Base-by-base conservation (phyloP, 2,888 invertebrate genomes). In the Megalurothrips usitatus region DNA sequence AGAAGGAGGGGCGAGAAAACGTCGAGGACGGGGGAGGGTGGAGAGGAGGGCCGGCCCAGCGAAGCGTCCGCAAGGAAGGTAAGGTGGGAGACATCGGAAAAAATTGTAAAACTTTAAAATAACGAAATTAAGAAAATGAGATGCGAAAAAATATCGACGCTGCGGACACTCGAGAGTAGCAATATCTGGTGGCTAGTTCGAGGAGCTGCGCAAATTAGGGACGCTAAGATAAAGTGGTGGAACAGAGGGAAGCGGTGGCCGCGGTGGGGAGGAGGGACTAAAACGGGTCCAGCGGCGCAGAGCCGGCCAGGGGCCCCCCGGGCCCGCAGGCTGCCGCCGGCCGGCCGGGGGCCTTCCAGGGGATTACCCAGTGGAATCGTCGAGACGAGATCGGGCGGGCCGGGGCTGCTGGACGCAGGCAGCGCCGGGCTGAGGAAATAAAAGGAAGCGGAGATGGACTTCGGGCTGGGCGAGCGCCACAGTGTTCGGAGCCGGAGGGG, bases 381-480 rank as follows among this genome's bases (percentile, higher is more conserved):
- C 34, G 34, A 43, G 34, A 43, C 34, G 34, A 43, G 34, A 43
- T 17, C 52, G 58, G 17, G 58, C 14, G 58, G 58, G 14, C 19
- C 58, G 14, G 58, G 58, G 58, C 17, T 58, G 58, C 52, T 9
- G 52, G 52, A 8, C 14, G 49, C 14, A 17, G 58, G 17, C 14
- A n/a, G 58, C 19, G 58, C 14, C 19, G 14, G 58, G 58, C 17
- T 11, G 10, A 17, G 58, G 58, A 58, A 58, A 58, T 58, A 58
- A 58, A 58, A 58, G 58, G 58, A 58, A 58, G 58, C 58, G 58
- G 58, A 58, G 58, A 58, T 58, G 58, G 58, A 58, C 58, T 58
- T 58, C n/a, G n/a, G 58, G 19, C 58, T n/a, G n/a, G 34, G 34
- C 6, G 34, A 43, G 34, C 6, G 34, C 34, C 34, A 43, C 3